Conservation (phyloP, 2,113 vertebrate species). For the human region DNA sequence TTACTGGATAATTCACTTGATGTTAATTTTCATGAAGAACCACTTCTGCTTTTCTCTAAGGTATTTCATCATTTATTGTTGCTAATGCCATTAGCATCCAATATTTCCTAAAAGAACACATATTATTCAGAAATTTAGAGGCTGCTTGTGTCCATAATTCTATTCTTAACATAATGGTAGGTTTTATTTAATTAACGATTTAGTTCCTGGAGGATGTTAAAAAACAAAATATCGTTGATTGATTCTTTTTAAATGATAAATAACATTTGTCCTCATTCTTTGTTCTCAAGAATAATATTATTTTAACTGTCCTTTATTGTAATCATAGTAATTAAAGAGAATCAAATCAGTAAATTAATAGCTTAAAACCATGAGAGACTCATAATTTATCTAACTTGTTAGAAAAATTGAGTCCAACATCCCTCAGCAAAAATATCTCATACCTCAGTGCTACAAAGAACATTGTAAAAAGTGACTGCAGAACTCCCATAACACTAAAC, state of each 20-base stretch:
- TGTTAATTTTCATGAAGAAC: not conserved
- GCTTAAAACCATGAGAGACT: not conserved
- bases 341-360: not conserved
- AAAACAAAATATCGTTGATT: not conserved
- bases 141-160: not conserved
- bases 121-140: not conserved
- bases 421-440: not conserved
- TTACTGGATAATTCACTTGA: not conserved
- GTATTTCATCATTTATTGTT: not conserved
- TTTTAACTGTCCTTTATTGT: not conserved
- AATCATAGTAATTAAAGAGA: conserved; percentile 34
- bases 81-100: not conserved
- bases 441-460: not conserved
- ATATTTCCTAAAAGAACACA: not conserved
- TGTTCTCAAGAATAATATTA: not conserved
- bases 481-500: not conserved
- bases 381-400: not conserved
- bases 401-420: not conserved
- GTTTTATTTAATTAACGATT: conserved; percentile 21
- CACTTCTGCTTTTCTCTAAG: not conserved
- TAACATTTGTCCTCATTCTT: not conserved
- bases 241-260: not conserved
- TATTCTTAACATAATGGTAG: not conserved
- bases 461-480: not conserved
- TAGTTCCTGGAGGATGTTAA: not conserved